phyloP scores from a whole-genome alignment of 1,140 invertebrate species.

The Halyomorpha halys region DNA sequence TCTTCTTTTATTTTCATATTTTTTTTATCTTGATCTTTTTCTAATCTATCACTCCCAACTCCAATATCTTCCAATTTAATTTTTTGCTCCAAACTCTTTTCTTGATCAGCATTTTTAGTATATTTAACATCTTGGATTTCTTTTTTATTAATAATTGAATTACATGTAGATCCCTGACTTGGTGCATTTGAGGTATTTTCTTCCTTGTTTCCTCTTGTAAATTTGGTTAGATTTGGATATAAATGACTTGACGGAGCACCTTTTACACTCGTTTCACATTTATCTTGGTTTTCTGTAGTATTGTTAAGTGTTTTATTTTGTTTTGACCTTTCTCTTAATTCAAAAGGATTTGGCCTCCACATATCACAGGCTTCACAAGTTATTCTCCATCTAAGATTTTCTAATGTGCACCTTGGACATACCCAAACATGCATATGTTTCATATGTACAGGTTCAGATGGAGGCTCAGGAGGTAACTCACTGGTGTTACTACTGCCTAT shows the following conservation, averaged over 20 bases:
- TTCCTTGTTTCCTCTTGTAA: no score
- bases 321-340: conserved; percentile 21
- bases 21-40: neutral
- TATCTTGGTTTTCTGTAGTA: neutral
- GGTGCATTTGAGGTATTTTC: no score
- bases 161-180: no score
- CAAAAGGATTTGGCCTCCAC: conserved; percentile 29
- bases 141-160: no score
- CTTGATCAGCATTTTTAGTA: no score
- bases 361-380: conserved; percentile 45
- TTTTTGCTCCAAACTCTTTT: no score
- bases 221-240: no score
- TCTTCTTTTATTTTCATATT: conserved; percentile 19
- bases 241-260: no score
- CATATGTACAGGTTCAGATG: neutral
- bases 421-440: conserved; percentile 35
- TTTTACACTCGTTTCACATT: neutral
- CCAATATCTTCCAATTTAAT: no score
- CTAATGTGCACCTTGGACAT: conserved; percentile 43
- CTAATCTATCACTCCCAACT: neutral
- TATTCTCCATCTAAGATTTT: conserved; percentile 45
- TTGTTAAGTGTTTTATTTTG: neutral
- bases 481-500: conserved; percentile 6
- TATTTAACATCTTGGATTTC: no score
- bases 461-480: neutral